phyloP scores from a whole-genome alignment of 2,888 invertebrate species.

The Rhagonycha lutea region DNA sequence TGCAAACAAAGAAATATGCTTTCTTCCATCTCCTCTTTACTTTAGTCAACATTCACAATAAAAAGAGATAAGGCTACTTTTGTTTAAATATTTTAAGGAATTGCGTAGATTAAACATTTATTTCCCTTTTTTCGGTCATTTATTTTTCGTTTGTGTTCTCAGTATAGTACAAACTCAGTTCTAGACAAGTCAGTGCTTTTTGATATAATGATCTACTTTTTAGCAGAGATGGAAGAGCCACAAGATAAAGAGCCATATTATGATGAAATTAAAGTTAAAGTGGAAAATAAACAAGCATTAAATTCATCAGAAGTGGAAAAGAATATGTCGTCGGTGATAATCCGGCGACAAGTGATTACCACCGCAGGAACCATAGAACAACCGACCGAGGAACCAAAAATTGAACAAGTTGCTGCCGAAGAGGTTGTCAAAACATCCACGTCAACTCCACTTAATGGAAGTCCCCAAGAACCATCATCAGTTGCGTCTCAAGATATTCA shows the following conservation, averaged over 20 bases:
- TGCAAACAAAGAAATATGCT: conserved; percentile 24
- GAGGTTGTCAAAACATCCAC: conserved; percentile 46
- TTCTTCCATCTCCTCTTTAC: background rate
- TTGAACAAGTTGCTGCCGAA: conserved; percentile 47
- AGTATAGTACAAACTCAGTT: conserved; percentile 13
- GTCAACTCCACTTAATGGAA: conserved; percentile 25
- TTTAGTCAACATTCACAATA: background rate
- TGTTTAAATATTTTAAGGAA: background rate
- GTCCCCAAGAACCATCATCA: conserved; percentile 22
- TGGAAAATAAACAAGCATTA: conserved; percentile 56
- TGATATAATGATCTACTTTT: background rate
- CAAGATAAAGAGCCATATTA: conserved; percentile 2
- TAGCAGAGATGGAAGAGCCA: conserved; percentile 27
- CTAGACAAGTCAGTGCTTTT: background rate
- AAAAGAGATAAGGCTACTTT: background rate
- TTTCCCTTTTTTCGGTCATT: conserved; percentile 36
- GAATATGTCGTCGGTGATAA: conserved; percentile 23
- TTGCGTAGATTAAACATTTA: conserved; percentile 31
- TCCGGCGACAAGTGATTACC: conserved; percentile 47
- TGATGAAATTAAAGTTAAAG: conserved; percentile 41
- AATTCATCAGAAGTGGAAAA: conserved; percentile 31
- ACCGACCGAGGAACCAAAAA: conserved; percentile 36
- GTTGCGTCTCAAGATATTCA: conserved; percentile 6
- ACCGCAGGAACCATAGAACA: conserved; percentile 52
- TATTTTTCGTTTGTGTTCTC: conserved; percentile 25